Conservation (phyloP, 2,797 vertebrate species). For the Sebastes oblongus region DNA sequence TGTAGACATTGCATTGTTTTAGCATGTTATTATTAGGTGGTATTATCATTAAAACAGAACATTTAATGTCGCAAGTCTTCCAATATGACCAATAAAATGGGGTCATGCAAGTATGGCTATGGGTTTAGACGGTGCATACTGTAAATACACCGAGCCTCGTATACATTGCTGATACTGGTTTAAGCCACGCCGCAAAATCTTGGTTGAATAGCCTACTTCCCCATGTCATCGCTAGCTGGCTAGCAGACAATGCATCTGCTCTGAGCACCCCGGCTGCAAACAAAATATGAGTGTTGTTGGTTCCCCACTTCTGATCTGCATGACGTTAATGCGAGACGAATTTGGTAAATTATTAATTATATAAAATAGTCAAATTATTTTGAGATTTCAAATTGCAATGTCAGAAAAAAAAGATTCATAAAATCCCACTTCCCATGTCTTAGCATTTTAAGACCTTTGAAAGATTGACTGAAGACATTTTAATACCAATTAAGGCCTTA, state of each 20-base stretch:
- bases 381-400: not conserved
- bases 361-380: not conserved
- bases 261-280: fast-evolving
- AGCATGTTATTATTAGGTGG: not conserved
- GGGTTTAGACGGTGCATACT: fast-evolving
- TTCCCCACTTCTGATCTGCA: fast-evolving
- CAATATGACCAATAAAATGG: not conserved
- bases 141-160: too few species aligned
- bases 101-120: not conserved
- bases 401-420: fast-evolving
- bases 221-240: too few species aligned
- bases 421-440: fast-evolving
- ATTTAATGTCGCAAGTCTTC: not conserved
- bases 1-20: not conserved
- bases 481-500: not conserved
- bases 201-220: too few species aligned
- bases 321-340: not conserved
- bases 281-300: not conserved
- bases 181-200: too few species aligned
- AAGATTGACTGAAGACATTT: not conserved
- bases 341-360: not conserved
- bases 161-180: too few species aligned
- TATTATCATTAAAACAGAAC: not conserved
- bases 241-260: too few species aligned
- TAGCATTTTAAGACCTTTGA: too few species aligned